These are phyloP conservation scores for Neoarius graeffei DNA, from an alignment of 2,113 vertebrate species.

Conservation along the genomic window DNA sequence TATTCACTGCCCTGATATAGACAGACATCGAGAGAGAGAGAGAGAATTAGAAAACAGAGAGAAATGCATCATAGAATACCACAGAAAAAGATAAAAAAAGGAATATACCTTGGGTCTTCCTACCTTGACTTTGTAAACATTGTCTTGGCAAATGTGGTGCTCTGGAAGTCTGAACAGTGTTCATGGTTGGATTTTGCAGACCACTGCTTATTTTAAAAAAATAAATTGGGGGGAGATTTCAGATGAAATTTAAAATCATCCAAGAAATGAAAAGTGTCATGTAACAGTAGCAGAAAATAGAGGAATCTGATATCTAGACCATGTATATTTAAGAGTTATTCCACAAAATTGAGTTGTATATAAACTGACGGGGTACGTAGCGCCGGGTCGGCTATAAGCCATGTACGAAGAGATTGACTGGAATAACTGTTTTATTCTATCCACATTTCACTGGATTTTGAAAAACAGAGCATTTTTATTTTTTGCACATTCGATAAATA, in stretches of 20 bases:
- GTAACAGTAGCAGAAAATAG: background rate
- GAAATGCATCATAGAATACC: background rate
- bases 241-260: background rate
- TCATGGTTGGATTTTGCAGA: conserved; percentile 46
- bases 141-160: conserved; percentile 18
- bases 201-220: conserved; percentile 45
- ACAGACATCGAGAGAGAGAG: background rate
- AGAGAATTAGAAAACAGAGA: background rate
- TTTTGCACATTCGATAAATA: too few species aligned
- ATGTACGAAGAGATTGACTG: too few species aligned
- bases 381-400: too few species aligned
- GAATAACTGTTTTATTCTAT: too few species aligned
- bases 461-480: too few species aligned
- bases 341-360: too few species aligned
- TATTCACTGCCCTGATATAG: conserved; percentile 24
- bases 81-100: background rate
- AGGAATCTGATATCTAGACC: background rate
- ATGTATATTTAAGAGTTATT: background rate
- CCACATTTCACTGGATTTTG: too few species aligned
- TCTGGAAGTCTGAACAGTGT: conserved; percentile 28
- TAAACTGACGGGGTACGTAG: too few species aligned
- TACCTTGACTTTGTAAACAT: conserved; percentile 52
- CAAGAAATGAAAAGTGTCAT: background rate
- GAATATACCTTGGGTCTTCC: background rate
- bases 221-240: background rate